Evolutionary conservation across 2,888 invertebrate species (phyloP), one percentile per base, ranked within the genome.

Genomic region (Drosophila kambysellisi): DNA sequence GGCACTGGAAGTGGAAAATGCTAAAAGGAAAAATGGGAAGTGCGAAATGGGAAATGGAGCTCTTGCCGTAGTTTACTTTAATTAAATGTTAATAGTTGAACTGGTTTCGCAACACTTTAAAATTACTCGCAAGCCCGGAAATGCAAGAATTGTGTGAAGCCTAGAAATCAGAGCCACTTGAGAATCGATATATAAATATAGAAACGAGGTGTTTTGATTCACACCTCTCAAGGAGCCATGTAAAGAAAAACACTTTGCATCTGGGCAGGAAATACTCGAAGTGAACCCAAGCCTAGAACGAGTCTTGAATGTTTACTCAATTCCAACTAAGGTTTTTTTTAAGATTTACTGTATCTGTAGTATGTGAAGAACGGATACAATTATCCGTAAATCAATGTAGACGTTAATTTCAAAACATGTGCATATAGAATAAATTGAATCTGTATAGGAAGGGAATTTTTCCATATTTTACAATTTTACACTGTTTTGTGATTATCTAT

Each of bases 71-170:
- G 56, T 65, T 69, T 67, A 79, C 80, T 74, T 82, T 75, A 84
- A 80, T 84, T 70, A 77, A 70, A 80, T 77, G 71, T 72, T 74
- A 66, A 80, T 74, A 57, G 83, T 52, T 70, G 25, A 67, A 80
- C 58, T 68, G 57, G 66, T 61, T 64, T 62, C 29, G 25, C 60
- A 57, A 52, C 39, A 48, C 3, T 51, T 33, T 35, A 53, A 61
- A 50, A 41, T 53, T 53, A 41, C 71, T 35, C 41, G 46, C 56
- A 11, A 43, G 39, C 12, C 51, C 60, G 52, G 67, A 64, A 51
- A 30, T 57, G 30, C 20, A 1, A 29, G 63, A 58, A 57, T 52
- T 43, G 61, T 57, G 50, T 60, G 25, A 39, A 58, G n/a, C 54
- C 50, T 39, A 12, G 12, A 29, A 54, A 39, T n/a, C 54, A 12